phyloP scores from a whole-genome alignment of 1,140 invertebrate genomes.

The Listronotus bonariensis region DNA sequence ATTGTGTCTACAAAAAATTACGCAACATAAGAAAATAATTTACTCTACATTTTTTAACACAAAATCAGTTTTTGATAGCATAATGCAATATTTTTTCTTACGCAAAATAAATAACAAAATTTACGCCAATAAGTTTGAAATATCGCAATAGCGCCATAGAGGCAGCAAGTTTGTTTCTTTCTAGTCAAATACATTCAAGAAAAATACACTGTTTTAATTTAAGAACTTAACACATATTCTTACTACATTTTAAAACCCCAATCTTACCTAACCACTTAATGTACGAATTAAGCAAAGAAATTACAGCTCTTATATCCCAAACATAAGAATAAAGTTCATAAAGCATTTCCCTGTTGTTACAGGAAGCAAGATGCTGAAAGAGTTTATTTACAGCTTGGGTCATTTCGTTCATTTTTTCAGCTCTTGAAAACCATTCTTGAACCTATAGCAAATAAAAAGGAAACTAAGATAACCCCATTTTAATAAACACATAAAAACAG shows the following conservation, averaged over 20 bases:
- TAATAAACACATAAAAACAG: too few relatives aligned
- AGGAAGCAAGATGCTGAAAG: constrained; percentile 73
- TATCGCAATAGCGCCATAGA: neutral
- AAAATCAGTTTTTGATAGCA: too few relatives aligned
- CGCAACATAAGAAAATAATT: too few relatives aligned
- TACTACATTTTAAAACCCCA: neutral
- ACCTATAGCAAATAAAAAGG: constrained; percentile 60
- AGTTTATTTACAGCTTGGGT: constrained; percentile 72
- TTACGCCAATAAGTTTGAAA: neutral
- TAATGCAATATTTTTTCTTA: neutral
- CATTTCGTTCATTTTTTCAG: constrained; percentile 78
- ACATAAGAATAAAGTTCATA: constrained; percentile 93
- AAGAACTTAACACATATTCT: too few relatives aligned
- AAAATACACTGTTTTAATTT: too few relatives aligned
- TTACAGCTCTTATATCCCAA: constrained; percentile 91
- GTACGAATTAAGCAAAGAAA: constrained; percentile 88
- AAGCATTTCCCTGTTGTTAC: constrained; percentile 84
- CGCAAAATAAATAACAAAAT: too few relatives aligned
- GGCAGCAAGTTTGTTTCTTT: constrained; percentile 4
- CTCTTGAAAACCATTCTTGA: constrained; percentile 84
- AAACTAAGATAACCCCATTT: too few relatives aligned
- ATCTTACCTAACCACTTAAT: constrained; percentile 88
- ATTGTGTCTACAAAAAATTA: too few relatives aligned
- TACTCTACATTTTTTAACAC: too few relatives aligned
- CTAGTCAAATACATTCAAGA: neutral